Evolutionary conservation across 2,888 invertebrate species (phyloP).

Genomic region (Amphipyra berbera): DNA sequence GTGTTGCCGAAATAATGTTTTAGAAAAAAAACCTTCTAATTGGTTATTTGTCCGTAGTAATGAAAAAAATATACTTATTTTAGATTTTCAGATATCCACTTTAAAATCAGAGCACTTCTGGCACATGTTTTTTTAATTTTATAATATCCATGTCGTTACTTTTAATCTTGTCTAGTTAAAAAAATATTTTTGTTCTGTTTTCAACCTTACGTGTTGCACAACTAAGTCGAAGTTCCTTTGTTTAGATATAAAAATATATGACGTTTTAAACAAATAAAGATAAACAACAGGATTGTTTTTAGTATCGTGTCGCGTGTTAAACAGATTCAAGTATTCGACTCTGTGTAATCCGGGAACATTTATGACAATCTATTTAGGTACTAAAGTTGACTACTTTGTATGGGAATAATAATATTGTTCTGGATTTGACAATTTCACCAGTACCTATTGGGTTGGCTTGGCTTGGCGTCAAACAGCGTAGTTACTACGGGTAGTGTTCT

Average conservation of each 20-base stretch:
- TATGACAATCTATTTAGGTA: constrained; percentile 43
- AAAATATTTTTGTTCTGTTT: constrained; percentile 4
- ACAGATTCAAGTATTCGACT: constrained; percentile 53
- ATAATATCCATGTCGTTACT: constrained; percentile 35
- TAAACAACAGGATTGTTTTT: constrained; percentile 54
- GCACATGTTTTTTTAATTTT: constrained; percentile 22
- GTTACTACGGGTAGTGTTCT: too few species aligned
- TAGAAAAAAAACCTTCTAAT: not conserved
- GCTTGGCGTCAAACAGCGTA: too few species aligned
- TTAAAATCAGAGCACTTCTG: constrained; percentile 29
- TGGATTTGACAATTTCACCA: too few species aligned
- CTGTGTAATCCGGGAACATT: constrained; percentile 41
- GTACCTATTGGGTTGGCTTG: too few species aligned
- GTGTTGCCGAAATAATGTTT: too few species aligned
- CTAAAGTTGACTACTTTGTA: constrained; percentile 9
- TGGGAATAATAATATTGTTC: not conserved
- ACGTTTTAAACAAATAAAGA: constrained; percentile 23
- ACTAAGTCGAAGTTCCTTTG: constrained; percentile 11
- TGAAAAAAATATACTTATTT: too few species aligned
- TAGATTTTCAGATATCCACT: not conserved
- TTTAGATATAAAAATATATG: not conserved
- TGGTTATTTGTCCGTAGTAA: not conserved
- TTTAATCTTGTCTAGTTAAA: constrained; percentile 46
- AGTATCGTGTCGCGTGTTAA: constrained; percentile 49
- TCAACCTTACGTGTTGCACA: not conserved